Percentiles rank a stretch among this genome's conserved stretches.
Evolutionary conservation across 2,888 invertebrate species (phyloP).

Genomic region (Tetragnatha montana): DNA sequence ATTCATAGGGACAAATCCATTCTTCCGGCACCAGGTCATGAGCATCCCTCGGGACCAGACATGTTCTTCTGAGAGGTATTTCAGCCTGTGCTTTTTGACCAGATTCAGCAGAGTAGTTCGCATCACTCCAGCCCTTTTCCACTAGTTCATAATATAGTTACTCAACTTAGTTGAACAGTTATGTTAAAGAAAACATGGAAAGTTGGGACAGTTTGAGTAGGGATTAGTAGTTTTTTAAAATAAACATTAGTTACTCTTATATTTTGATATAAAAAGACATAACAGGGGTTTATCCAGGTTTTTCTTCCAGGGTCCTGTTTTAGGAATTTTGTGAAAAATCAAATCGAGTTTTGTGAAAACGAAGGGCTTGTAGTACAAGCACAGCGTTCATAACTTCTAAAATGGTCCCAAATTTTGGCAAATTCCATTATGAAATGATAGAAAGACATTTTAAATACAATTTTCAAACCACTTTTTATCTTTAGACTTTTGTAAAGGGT

Average conservation of each 20-base stretch:
- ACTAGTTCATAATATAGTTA: constrained; percentile 29
- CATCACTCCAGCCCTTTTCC: constrained; percentile 64
- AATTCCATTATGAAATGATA: no score
- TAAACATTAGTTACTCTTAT: background rate
- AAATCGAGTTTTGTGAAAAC: no score
- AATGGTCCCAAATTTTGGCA: no score
- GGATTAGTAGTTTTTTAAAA: no score
- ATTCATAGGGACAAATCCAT: constrained; percentile 65
- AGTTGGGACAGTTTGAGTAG: background rate
- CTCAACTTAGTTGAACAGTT: no score
- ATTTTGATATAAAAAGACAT: background rate
- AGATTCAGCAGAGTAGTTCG: constrained; percentile 41
- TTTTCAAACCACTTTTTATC: no score
- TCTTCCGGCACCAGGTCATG: constrained; percentile 67
- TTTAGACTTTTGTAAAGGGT: no score
- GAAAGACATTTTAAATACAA: no score
- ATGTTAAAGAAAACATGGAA: background rate
- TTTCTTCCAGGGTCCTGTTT: no score
- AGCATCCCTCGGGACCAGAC: constrained; percentile 59
- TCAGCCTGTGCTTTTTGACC: constrained; percentile 25
- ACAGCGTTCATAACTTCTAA: no score
- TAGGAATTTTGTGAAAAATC: no score
- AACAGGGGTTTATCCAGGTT: background rate
- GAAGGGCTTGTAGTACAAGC: no score
- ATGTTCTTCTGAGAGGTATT: constrained; percentile 27